These are phyloP conservation scores for Epinotia demarniana DNA, from an alignment of 2,888 invertebrate genomes.

Conservation along the genomic window DNA sequence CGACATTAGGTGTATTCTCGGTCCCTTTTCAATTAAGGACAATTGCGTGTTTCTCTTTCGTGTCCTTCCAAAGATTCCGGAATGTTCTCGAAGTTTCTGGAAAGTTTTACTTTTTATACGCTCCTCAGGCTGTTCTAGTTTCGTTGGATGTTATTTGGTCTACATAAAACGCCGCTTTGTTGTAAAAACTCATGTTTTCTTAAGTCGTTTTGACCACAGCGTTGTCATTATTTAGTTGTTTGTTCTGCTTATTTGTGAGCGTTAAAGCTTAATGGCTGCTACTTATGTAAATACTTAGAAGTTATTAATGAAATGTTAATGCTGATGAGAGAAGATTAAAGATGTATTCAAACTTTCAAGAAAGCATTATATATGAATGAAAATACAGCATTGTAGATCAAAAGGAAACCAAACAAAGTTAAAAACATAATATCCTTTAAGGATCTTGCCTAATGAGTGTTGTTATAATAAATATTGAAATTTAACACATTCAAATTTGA, in stretches of 20 bases:
- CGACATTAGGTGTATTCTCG: slow-evolving; percentile 10
- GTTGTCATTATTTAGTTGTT: slow-evolving; percentile 30
- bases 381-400: not conserved
- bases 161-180: not conserved
- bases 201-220: slow-evolving; percentile 9
- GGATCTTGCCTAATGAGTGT: not conserved
- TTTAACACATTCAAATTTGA: too few relatives aligned
- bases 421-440: not conserved
- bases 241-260: slow-evolving; percentile 33
- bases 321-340: slow-evolving; percentile 10
- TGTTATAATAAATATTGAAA: too few relatives aligned
- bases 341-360: slow-evolving; percentile 12
- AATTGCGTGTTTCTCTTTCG: slow-evolving; percentile 16
- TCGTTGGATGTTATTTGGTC: not conserved
- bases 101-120: slow-evolving; percentile 41
- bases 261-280: slow-evolving; percentile 32
- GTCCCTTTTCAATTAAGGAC: slow-evolving; percentile 13
- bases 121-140: slow-evolving; percentile 20
- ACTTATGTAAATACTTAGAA: slow-evolving; percentile 32
- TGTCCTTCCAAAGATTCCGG: slow-evolving; percentile 32
- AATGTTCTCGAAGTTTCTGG: slow-evolving; percentile 27
- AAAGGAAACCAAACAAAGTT: not conserved
- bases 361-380: not conserved
- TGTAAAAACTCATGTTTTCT: not conserved
- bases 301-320: slow-evolving; percentile 37